phyloP scores from a whole-genome alignment of 2,888 invertebrate genomes.

The Alcis repandata region DNA sequence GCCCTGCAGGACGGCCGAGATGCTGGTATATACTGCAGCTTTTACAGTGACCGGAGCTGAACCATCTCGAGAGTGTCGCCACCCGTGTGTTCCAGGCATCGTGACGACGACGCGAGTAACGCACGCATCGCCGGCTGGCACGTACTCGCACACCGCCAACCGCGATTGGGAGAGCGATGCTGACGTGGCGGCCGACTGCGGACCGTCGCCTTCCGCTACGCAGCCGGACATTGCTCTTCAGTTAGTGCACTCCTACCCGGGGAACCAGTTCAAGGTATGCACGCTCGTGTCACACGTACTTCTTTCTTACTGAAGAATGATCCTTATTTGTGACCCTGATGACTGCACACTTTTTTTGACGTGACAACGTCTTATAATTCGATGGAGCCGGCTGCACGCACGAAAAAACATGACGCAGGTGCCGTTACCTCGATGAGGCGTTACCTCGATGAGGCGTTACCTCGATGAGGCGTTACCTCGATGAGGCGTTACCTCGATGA shows the following conservation, averaged over 20 bases:
- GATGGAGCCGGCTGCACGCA: too few relatives aligned
- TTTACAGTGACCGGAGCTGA: too few relatives aligned
- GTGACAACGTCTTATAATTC: too few relatives aligned
- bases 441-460: too few relatives aligned
- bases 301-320: too few relatives aligned
- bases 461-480: too few relatives aligned
- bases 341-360: too few relatives aligned
- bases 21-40: constrained; percentile 56
- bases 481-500: too few relatives aligned
- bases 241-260: constrained; percentile 88
- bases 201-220: constrained; percentile 61
- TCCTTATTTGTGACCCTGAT: too few relatives aligned
- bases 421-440: too few relatives aligned
- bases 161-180: constrained; percentile 92
- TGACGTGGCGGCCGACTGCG: constrained; percentile 68
- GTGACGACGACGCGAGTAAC: constrained; percentile 93
- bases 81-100: constrained; percentile 73
- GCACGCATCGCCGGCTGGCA: constrained; percentile 91
- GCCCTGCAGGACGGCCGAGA: constrained; percentile 84
- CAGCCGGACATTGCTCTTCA: constrained; percentile 91
- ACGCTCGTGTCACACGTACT: neutral
- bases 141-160: constrained; percentile 89
- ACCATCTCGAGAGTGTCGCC: neutral
- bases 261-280: constrained; percentile 88
- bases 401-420: too few relatives aligned